Conservation (phyloP, 2,888 invertebrate species). For the Melinaea marsaeus region DNA sequence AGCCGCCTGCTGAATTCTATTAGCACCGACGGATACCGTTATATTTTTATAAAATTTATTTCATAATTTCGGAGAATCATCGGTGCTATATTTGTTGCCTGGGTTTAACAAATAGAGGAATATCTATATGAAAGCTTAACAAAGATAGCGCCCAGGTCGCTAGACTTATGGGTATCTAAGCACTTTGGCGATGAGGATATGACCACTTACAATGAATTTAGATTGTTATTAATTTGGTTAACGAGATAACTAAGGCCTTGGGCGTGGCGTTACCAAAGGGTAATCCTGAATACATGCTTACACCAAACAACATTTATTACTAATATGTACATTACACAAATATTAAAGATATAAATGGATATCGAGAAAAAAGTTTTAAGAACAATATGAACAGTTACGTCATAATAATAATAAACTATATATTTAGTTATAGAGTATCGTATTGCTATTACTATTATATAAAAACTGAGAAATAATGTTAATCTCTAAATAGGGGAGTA, state of each 20-base stretch:
- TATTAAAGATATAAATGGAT: constrained; percentile 34
- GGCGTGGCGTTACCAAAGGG: constrained; percentile 20
- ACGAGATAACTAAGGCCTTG: constrained; percentile 24
- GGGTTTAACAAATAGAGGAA: constrained; percentile 3
- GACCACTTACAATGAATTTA: constrained; percentile 31
- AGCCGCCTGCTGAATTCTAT: constrained; percentile 17
- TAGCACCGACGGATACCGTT: constrained; percentile 19
- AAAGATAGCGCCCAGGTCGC: constrained; percentile 22
- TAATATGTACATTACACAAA: constrained; percentile 69
- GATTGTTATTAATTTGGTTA: constrained; percentile 35
- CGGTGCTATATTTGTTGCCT: background rate
- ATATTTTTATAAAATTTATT: constrained; percentile 5
- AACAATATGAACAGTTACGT: constrained; percentile 22
- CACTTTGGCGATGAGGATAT: constrained; percentile 36
- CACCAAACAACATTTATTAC: constrained; percentile 54
- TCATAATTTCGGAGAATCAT: constrained; percentile 11
- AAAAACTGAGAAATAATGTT: constrained; percentile 35
- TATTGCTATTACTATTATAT: constrained; percentile 38
- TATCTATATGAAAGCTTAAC: constrained; percentile 17
- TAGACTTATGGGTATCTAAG: constrained; percentile 30
- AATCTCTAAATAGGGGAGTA: constrained; percentile 54
- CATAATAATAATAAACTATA: constrained; percentile 30
- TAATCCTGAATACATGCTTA: constrained; percentile 34
- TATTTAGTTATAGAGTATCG: constrained; percentile 33
- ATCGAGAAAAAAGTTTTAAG: constrained; percentile 21